Conservation (phyloP, 2,797 vertebrate genomes). For the Furcifer pardalis region DNA sequence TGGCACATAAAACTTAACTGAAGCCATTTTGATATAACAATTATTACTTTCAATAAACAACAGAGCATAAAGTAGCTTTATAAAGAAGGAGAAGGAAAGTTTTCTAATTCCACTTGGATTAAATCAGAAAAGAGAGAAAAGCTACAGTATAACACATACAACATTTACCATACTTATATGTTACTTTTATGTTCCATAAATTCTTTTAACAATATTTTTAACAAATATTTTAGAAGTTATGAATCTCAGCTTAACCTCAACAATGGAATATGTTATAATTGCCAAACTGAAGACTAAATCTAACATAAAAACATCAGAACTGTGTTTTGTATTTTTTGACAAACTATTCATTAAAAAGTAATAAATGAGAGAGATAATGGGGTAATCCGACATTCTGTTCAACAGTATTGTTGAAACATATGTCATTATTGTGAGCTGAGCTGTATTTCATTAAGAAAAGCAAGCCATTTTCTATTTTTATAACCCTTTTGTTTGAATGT, state of each 20-base stretch:
- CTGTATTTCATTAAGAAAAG: neutral
- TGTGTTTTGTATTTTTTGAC: slow-evolving; percentile 42
- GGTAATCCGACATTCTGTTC: neutral
- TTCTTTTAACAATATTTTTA: slow-evolving; percentile 12
- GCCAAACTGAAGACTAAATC: slow-evolving; percentile 4
- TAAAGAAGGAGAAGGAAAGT: neutral
- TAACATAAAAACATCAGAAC: slow-evolving; percentile 30
- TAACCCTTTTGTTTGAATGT: neutral
- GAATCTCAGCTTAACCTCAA: neutral
- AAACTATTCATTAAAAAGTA: slow-evolving; percentile 41
- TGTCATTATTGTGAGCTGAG: neutral
- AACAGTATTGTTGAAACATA: neutral
- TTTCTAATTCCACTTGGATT: neutral
- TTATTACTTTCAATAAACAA: slow-evolving; percentile 4
- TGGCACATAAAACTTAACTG: neutral
- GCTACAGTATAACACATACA: neutral
- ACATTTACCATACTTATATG: too few species aligned
- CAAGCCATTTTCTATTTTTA: slow-evolving; percentile 4
- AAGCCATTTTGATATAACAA: neutral
- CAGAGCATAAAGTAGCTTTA: neutral
- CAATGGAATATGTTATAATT: slow-evolving; percentile 4
- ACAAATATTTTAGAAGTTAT: neutral
- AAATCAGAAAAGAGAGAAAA: neutral
- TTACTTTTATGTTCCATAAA: neutral
- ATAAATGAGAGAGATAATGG: too few species aligned